A percentile compares a stretch with the other conserved stretches of the same genome.
These are phyloP conservation scores for Silurus meridionalis DNA, from an alignment of 2,113 vertebrate genomes.

Conservation along the genomic window DNA sequence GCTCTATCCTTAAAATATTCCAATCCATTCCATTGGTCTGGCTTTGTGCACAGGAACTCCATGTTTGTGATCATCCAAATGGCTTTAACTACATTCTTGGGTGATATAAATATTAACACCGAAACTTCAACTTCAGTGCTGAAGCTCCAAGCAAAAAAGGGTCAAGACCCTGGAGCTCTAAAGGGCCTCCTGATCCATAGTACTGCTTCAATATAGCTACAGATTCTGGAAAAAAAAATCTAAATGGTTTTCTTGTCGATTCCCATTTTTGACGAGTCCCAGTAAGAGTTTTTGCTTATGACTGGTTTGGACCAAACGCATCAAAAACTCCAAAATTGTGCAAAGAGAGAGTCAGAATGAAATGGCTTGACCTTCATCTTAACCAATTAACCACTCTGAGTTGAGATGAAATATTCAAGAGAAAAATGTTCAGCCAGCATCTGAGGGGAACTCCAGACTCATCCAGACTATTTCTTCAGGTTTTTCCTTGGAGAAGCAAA, in stretches of 20 bases:
- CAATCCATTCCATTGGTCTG: too few relatives aligned
- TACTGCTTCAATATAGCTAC: neutral
- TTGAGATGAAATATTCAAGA: neutral
- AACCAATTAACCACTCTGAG: neutral
- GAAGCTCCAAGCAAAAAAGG: neutral
- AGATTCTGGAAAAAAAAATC: neutral
- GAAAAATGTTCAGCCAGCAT: neutral
- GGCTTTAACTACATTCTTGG: slow-evolving; percentile 30
- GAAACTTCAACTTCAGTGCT: neutral
- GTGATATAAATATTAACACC: neutral
- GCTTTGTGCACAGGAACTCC: too few relatives aligned
- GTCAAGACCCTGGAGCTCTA: neutral
- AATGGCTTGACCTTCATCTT: neutral
- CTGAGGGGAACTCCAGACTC: neutral
- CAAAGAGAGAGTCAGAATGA: neutral
- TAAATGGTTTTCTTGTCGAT: neutral
- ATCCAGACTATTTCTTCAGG: neutral
- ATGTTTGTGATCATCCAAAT: too few relatives aligned
- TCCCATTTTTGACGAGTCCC: neutral
- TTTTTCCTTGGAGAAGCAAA: neutral
- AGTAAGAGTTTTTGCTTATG: neutral
- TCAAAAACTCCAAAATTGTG: neutral
- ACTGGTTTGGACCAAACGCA: neutral
- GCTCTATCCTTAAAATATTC: too few relatives aligned
- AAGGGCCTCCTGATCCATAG: neutral